Percentiles rank a stretch among this genome's conserved stretches.
These are phyloP conservation scores for Chrysolina americana DNA, from an alignment of 2,888 invertebrate species.

Conservation along the genomic window DNA sequence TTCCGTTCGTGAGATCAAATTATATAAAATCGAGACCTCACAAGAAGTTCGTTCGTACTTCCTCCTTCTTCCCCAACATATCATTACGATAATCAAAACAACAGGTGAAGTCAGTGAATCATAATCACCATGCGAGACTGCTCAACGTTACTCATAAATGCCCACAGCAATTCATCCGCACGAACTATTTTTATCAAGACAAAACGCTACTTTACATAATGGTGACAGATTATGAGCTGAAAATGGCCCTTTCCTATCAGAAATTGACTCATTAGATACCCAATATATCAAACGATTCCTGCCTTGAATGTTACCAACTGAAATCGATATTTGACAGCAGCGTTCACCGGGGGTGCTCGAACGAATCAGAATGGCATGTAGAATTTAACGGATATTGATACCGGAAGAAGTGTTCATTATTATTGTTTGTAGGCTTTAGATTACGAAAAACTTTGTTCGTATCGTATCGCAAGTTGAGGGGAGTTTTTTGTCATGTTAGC, in stretches of 20 bases:
- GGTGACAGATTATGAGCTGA: slow-evolving; percentile 18
- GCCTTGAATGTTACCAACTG: slow-evolving; percentile 8
- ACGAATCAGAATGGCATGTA: slow-evolving; percentile 7
- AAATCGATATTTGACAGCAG: slow-evolving; percentile 21
- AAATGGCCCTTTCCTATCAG: slow-evolving; percentile 20
- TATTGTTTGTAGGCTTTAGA: too few species aligned
- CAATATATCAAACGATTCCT: slow-evolving; percentile 20
- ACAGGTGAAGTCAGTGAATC: slow-evolving; percentile 4
- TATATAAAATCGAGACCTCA: background rate
- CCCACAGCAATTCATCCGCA: background rate
- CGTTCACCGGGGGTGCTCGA: background rate
- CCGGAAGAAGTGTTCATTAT: background rate
- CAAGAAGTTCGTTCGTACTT: background rate
- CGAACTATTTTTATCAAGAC: slow-evolving; percentile 6
- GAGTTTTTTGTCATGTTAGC: too few species aligned
- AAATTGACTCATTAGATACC: slow-evolving; percentile 22
- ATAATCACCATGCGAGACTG: background rate
- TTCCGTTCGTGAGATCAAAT: background rate
- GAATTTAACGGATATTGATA: slow-evolving; percentile 1
- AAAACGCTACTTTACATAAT: slow-evolving; percentile 17
- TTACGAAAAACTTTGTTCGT: too few species aligned
- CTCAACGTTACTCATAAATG: background rate
- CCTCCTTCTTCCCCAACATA: background rate
- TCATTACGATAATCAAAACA: background rate
- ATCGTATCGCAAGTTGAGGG: too few species aligned